Base-by-base conservation (phyloP, 2,888 invertebrate genomes). In the Cotesia congregata region DNA sequence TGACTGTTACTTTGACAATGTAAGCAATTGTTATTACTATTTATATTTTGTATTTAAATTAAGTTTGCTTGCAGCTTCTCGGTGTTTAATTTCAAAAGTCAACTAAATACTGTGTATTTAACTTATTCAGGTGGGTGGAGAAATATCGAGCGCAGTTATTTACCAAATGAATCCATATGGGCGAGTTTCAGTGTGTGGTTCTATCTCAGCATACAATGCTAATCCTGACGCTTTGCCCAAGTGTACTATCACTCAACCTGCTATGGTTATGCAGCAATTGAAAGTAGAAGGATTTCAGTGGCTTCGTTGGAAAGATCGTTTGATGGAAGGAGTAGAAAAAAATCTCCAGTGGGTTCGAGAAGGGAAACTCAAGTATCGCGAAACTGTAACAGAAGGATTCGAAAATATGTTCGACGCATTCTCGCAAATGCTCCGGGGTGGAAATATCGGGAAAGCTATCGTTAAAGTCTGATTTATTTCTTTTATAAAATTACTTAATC, bases 1-100 rank as follows among this genome's bases (percentile, higher is more conserved):
- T 0, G 94, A 95, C 85, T 93, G 94, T 84, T 95, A 94, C 84
- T 95, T 95, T 85, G 95, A 95, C 86, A 95, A 95, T 87, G 95
- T 95, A 90, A 87, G 92, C 30, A 30, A 30, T 30, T 30, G 30
- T 30, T 30, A 30, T 30, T 30, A 30, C 3, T 30, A 30, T 30
- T 88, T 70, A 62, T 50, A 2, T 50, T 9, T 50, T 9, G 7
- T 50, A 7, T 9, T 50, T 50, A 50, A 2, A 50, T 12, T 0
- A 50, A 50, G 12, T 12, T 12, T 50, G 9, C 6, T 50, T 50
- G 50, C 7, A 50, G 30, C 30, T 30, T 30, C 50, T 50, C 12
- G 1, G 75, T 78, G 3, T 30, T 30, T 30, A 30, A 30, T 30
- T 30, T 30, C 2, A 30, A 30, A 30, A 30, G 3, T 30, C 30